phyloP scores from a whole-genome alignment of 2,113 vertebrate species.

The Phaetusa simplex region DNA sequence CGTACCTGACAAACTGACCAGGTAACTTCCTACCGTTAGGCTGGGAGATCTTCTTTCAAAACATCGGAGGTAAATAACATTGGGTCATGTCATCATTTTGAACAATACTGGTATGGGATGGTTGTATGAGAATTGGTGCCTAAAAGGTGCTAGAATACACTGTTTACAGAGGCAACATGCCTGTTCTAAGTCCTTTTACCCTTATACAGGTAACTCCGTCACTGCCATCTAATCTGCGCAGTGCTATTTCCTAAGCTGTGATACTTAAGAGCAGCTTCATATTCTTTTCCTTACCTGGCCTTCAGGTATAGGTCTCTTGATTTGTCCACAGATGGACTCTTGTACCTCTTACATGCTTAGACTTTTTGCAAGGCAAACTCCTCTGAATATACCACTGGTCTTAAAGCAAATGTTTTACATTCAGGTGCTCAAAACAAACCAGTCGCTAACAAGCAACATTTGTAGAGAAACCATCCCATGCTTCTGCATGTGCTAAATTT shows the following conservation, averaged over 20 bases:
- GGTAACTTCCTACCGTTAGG: background rate
- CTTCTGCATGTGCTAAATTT: background rate
- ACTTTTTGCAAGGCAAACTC: background rate
- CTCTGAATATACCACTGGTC: background rate
- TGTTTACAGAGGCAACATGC: fast-evolving
- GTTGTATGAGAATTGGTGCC: background rate
- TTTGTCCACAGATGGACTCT: background rate
- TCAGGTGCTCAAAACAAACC: background rate
- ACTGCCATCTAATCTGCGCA: background rate
- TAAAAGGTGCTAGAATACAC: background rate
- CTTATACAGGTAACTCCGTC: background rate
- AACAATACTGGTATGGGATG: background rate
- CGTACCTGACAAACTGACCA: background rate
- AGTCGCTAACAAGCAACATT: background rate
- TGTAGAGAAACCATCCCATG: background rate
- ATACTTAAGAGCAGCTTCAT: background rate
- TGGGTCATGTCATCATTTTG: background rate
- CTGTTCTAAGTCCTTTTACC: background rate
- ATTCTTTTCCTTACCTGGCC: background rate
- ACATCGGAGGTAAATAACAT: background rate
- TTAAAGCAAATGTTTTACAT: background rate
- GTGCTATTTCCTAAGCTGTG: background rate
- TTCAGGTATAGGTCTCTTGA: background rate
- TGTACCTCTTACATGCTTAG: background rate
- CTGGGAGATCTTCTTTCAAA: background rate